Evolutionary conservation across 2,113 vertebrate genomes (phyloP), one percentile per base, ranked within the genome.

Genomic region (Origma solitaria): DNA sequence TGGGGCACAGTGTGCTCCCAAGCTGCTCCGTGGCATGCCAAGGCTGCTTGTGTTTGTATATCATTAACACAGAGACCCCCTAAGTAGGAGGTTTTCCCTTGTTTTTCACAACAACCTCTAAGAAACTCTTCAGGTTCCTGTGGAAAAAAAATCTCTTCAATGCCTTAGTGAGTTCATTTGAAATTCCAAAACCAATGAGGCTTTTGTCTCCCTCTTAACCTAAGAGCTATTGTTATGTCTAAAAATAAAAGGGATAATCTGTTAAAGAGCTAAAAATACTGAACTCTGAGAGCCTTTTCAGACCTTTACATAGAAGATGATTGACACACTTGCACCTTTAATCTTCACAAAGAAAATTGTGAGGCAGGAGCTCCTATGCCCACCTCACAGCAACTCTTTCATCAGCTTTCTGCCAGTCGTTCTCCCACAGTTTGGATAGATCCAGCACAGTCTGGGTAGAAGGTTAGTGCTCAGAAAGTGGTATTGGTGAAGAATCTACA

Each of bases 151-250:
- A 64, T 70, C 73, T 87, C 57, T 28, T 64, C 54, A 47, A 30
- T 71, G 37, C 33, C 47, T 80, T 78, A 81, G 3, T 70, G 51
- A 94, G 40, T 60, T 75, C 21, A 75, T 82, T 68, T 68, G 75
- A 91, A 91, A 89, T 92, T 97, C 89, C 82, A 64, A 86, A 93
- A 71, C 35, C 94, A 75, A 50, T 50, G 79, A 89, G 70, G 66
- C 49, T 88, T 96, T 95, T 95, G 81, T 96, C 66, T 95, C 50
- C 40, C 38, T 89, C 84, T 86, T 90, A 92, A 90, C 35, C 62
- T 83, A 68, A 92, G 50, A 82, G 57, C 54, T 53, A 71, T 73
- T 88, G 60, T 68, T 91, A 64, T 45, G 60, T 60, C 57, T 87
- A 53, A 82, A 93, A 94, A 83, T 75, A 60, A 94, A 94, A 76